Evolutionary conservation across 2,113 vertebrate species (phyloP), one percentile per base, ranked within the genome.

Genomic region (Saccopteryx leptura): DNA sequence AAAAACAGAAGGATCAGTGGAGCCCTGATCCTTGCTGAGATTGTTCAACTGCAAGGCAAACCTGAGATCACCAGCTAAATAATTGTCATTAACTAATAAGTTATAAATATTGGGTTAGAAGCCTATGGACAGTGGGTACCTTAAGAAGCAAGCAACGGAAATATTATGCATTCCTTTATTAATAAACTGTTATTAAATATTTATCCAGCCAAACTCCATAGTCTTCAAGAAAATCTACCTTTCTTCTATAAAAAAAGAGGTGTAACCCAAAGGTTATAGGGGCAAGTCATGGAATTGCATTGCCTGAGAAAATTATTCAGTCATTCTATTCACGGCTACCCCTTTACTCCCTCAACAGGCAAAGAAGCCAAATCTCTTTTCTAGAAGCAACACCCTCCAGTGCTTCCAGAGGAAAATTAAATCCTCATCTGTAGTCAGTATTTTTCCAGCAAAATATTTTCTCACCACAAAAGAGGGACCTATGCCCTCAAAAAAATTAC

Each of bases 301-400:
- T 39, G 52, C 48, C 61, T 65, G 18, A 63, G 39, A 4, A 71
- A n/a, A 81, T n/a, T 60, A 24, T 48, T 74, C 79, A 54, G 4
- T 76, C 66, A 66, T 72, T 93, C 68, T 74, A 1, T 12, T 63
- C 63, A 86, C 0, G 28, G 50, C 74, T 90, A 39, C 50, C 7
- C 26, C 24, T 82, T 26, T 46, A 28, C 52, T 84, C 63, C 83
- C 50, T 82, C 5, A 15, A 56, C 2, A 39, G 21, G 61, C 10
- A 80, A 65, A 91, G 68, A 60, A 84, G 83, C 39, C 69, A 95
- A 95, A 91, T 56, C 63, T 11, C 50, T 80, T 66, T 69, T 23
- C 63, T 91, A 68, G 82, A 65, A 85, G 15, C 65, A 84, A 82
- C 56, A 87, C 9, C 21, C 46, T 78, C 26, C 50, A 86, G 8